Evolutionary conservation across 2,797 vertebrate genomes (phyloP).

Genomic region (Mus spretus): DNA sequence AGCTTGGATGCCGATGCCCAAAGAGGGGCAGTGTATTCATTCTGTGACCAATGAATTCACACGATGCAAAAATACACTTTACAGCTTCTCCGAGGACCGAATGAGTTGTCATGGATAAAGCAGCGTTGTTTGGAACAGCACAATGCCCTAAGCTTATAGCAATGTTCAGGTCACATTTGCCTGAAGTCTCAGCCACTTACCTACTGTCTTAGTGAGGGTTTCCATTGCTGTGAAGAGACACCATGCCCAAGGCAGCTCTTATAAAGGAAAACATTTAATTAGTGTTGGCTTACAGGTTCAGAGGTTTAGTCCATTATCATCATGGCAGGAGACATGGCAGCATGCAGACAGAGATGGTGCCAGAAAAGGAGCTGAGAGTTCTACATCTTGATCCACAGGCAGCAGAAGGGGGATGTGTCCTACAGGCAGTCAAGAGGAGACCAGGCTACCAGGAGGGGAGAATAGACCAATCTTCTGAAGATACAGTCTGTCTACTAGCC

Average conservation of each 20-base stretch:
- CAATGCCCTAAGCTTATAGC: background rate
- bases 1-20: background rate
- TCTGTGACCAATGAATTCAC: slow-evolving; percentile 10
- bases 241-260: background rate
- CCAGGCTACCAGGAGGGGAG: background rate
- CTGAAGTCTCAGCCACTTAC: too few relatives aligned
- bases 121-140: background rate
- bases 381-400: background rate
- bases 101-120: background rate
- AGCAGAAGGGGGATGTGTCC: background rate
- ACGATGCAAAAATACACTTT: slow-evolving; percentile 19
- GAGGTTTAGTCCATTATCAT: background rate
- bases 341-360: background rate
- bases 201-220: background rate
- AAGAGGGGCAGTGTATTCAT: background rate
- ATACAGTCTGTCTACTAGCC: background rate
- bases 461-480: background rate
- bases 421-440: background rate
- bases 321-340: background rate
- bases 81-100: background rate
- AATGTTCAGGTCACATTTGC: background rate
- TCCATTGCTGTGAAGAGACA: background rate
- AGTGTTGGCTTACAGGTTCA: background rate
- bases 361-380: background rate
- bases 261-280: background rate